phyloP scores from a whole-genome alignment of 2,888 invertebrate species.

The Aspidiotus rigidus region DNA sequence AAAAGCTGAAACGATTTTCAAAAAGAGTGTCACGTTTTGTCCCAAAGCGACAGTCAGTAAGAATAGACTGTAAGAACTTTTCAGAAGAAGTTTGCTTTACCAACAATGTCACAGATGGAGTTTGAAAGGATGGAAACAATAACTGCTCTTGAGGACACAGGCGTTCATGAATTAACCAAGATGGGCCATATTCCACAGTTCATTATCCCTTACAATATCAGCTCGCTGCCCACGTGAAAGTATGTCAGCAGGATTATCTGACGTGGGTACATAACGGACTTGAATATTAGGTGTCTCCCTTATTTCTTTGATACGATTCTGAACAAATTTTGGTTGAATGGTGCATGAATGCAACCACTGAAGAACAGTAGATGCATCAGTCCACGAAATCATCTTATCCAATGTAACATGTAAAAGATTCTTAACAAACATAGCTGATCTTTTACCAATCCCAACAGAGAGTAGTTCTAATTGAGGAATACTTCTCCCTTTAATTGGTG shows the following conservation, averaged over 20 bases:
- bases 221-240: not conserved
- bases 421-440: not conserved
- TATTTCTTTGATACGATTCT: not conserved
- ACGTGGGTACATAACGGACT: not conserved
- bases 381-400: conserved; percentile 5
- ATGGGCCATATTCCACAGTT: not conserved
- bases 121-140: not conserved
- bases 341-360: conserved; percentile 5
- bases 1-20: too few species aligned
- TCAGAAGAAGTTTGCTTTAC: too few species aligned
- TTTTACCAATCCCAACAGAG: not conserved
- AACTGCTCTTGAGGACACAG: not conserved
- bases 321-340: conserved; percentile 9
- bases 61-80: too few species aligned
- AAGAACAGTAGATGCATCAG: not conserved
- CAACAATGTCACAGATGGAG: not conserved
- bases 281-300: not conserved
- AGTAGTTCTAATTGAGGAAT: conserved; percentile 6
- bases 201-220: not conserved
- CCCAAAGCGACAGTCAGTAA: too few species aligned
- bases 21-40: too few species aligned
- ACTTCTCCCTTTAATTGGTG: not conserved
- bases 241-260: conserved; percentile 6
- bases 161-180: not conserved
- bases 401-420: too few species aligned